A percentile compares a stretch with the other conserved stretches of the same genome.
Evolutionary conservation across 2,113 vertebrate species (phyloP).

Genomic region (Pygoscelis adeliae): DNA sequence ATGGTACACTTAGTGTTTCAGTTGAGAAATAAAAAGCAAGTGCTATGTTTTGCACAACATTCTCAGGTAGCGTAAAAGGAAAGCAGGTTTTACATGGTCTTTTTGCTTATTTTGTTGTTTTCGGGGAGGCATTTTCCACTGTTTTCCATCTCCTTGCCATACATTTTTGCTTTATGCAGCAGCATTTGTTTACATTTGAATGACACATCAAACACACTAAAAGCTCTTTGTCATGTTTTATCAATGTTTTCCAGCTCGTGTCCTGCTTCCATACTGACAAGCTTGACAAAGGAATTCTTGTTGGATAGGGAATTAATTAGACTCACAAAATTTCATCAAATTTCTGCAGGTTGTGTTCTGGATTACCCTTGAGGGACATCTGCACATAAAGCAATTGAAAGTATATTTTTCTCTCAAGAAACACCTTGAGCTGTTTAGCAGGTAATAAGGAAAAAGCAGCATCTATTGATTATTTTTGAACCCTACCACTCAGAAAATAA

Average conservation of each 20-base stretch:
- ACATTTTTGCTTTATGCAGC: neutral
- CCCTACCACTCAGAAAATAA: neutral
- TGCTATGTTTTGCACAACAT: neutral
- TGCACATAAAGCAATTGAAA: neutral
- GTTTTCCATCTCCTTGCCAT: neutral
- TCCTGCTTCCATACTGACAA: neutral
- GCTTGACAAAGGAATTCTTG: neutral
- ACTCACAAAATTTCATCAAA: neutral
- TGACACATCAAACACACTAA: slow-evolving; percentile 1
- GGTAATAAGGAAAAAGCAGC: neutral
- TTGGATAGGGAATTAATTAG: neutral
- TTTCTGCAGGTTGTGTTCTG: neutral
- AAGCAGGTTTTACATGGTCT: neutral
- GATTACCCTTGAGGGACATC: neutral
- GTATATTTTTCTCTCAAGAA: neutral
- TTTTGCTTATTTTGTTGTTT: neutral
- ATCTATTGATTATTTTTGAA: neutral
- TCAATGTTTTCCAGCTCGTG: neutral
- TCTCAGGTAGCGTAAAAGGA: neutral
- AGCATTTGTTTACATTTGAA: neutral
- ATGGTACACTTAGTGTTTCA: neutral
- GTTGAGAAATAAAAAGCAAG: neutral
- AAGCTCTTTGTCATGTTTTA: slow-evolving; percentile 31
- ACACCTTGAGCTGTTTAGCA: neutral
- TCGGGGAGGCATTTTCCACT: neutral